Percentiles rank a stretch among this genome's conserved stretches.
These are phyloP conservation scores for Enteromius radiatus DNA, from an alignment of 2,797 vertebrate species.

Conservation along the genomic window DNA sequence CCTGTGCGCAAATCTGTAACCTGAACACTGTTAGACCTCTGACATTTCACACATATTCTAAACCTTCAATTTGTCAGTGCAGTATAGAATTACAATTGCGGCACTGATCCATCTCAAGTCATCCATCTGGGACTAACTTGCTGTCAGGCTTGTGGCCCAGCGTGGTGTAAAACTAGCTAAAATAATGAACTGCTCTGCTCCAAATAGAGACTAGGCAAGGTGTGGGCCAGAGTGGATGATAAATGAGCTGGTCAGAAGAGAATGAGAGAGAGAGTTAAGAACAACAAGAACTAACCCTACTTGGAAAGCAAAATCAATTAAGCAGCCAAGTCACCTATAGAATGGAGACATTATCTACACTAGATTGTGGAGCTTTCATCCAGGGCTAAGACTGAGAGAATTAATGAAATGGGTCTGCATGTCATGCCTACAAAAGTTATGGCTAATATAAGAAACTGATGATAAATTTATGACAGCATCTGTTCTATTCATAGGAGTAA, in stretches of 20 bases:
- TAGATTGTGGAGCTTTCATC: background rate
- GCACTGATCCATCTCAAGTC: constrained; percentile 47
- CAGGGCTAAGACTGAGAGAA: background rate
- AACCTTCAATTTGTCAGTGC: constrained; percentile 42
- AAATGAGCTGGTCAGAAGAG: constrained; percentile 52
- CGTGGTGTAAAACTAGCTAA: constrained; percentile 59
- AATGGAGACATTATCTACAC: background rate
- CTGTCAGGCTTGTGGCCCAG: constrained; percentile 58
- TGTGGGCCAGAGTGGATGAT: constrained; percentile 51
- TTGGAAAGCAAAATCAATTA: constrained; percentile 45
- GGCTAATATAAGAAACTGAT: background rate
- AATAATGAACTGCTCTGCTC: constrained; percentile 64
- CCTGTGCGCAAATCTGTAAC: too few species aligned
- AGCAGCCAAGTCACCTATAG: background rate
- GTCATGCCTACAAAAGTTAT: background rate
- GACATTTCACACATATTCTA: constrained; percentile 41
- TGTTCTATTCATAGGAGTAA: background rate
- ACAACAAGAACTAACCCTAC: constrained; percentile 14
- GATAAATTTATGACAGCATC: background rate
- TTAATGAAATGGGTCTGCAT: background rate
- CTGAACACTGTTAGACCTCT: constrained; percentile 32
- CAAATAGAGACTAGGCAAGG: constrained; percentile 42
- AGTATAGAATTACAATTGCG: constrained; percentile 45
- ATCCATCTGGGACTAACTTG: constrained; percentile 61
- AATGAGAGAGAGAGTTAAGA: constrained; percentile 35